A percentile compares a stretch with the other conserved stretches of the same genome.
Conservation (phyloP, 1,140 invertebrate species). For the Aradophagus sp. region DNA sequence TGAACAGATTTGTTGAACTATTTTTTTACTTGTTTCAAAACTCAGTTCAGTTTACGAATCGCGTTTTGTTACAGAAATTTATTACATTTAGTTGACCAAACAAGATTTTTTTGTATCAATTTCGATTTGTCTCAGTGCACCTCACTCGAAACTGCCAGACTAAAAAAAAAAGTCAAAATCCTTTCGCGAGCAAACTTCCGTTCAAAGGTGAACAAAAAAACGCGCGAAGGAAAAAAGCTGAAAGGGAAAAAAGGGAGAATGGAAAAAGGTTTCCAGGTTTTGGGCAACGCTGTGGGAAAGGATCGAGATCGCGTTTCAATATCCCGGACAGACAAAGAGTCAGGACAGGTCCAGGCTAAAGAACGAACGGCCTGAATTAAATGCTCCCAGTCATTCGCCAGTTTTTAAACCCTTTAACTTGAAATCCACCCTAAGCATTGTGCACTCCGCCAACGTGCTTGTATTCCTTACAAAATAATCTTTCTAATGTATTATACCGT, state of each 20-base stretch:
- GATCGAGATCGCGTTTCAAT: constrained; percentile 56
- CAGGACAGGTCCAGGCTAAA: constrained; percentile 11
- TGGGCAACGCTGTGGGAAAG: constrained; percentile 69
- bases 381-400: constrained; percentile 28
- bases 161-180: too few relatives aligned
- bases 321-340: constrained; percentile 61
- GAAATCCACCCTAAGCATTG: constrained; percentile 30
- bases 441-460: constrained; percentile 4
- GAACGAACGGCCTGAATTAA: constrained; percentile 24
- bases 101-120: too few relatives aligned
- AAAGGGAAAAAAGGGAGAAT: constrained; percentile 63
- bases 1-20: too few relatives aligned
- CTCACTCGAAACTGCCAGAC: too few relatives aligned
- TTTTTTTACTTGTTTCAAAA: too few relatives aligned
- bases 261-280: constrained; percentile 70
- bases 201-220: too few relatives aligned
- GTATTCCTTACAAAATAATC: constrained; percentile 20
- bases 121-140: too few relatives aligned
- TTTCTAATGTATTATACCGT: constrained; percentile 10
- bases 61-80: too few relatives aligned
- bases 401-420: constrained; percentile 38
- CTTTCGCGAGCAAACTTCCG: too few relatives aligned
- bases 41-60: too few relatives aligned
- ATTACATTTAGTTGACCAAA: too few relatives aligned
- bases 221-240: constrained; percentile 13